A percentile compares a stretch with the other conserved stretches of the same genome.
phyloP scores from a whole-genome alignment of 2,113 vertebrate genomes.

The Cichladusa arquata region DNA sequence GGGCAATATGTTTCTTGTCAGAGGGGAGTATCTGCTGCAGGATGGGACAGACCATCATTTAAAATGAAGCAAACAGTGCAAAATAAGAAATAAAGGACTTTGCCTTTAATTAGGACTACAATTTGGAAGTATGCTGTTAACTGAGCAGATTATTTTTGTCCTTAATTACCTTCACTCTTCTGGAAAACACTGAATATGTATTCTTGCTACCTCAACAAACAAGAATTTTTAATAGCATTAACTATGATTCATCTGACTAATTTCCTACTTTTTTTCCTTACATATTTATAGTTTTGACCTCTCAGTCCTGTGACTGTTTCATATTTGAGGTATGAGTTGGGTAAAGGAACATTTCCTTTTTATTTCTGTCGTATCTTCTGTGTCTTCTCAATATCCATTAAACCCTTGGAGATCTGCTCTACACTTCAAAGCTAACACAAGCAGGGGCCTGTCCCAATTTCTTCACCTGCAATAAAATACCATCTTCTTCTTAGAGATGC shows the following conservation, averaged over 20 bases:
- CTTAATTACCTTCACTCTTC: not conserved
- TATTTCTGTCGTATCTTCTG: not conserved
- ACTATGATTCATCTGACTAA: not conserved
- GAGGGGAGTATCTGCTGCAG: not conserved
- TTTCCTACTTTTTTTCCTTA: not conserved
- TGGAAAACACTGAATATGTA: not conserved
- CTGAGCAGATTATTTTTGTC: not conserved
- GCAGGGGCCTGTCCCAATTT: not conserved
- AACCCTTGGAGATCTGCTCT: not conserved
- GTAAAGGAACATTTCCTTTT: not conserved
- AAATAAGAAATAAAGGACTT: not conserved
- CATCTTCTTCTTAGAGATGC: not conserved
- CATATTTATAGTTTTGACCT: slow-evolving; percentile 22
- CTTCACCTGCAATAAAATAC: not conserved
- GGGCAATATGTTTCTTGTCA: slow-evolving; percentile 1
- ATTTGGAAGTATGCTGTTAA: not conserved
- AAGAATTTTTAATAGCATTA: not conserved
- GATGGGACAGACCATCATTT: not conserved
- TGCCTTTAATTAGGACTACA: not conserved
- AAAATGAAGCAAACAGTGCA: not conserved
- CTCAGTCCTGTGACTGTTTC: not conserved
- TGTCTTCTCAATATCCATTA: not conserved
- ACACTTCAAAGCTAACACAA: not conserved
- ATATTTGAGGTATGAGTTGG: not conserved
- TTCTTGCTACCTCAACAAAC: not conserved